Conservation (phyloP, 1,140 invertebrate genomes). For the Hylyphantes graminicola region DNA sequence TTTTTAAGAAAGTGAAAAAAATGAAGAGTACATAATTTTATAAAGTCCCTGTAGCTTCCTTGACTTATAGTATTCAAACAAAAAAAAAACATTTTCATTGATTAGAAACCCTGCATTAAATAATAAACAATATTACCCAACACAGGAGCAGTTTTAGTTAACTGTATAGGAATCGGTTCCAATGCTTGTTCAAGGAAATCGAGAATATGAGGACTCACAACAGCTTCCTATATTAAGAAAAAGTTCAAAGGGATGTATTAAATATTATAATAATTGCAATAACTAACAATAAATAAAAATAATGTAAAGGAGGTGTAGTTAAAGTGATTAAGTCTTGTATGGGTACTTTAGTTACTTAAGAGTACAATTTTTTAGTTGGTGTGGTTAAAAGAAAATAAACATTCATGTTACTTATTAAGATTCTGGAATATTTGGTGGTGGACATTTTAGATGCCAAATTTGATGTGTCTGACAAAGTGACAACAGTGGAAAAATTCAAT, state of each 20-base stretch:
- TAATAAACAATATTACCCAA: constrained; percentile 43
- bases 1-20: background rate
- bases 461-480: no score
- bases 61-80: no score
- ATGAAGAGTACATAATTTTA: background rate
- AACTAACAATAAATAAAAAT: background rate
- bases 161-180: constrained; percentile 85
- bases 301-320: background rate
- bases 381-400: no score
- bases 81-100: no score
- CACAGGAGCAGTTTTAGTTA: constrained; percentile 61
- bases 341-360: background rate
- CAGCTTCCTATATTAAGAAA: constrained; percentile 76
- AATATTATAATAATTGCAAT: background rate
- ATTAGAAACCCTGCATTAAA: background rate
- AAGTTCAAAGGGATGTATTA: constrained; percentile 1
- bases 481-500: no score
- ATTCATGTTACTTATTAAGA: no score
- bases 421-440: background rate
- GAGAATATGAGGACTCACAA: constrained; percentile 93
- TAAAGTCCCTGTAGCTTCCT: no score
- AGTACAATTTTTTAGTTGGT: background rate
- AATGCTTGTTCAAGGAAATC: constrained; percentile 95
- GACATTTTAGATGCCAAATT: background rate
- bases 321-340: background rate